Evolutionary conservation across 1,140 invertebrate species (phyloP), one percentile per base, ranked within the genome.

Genomic region (Drosophila seguyi): DNA sequence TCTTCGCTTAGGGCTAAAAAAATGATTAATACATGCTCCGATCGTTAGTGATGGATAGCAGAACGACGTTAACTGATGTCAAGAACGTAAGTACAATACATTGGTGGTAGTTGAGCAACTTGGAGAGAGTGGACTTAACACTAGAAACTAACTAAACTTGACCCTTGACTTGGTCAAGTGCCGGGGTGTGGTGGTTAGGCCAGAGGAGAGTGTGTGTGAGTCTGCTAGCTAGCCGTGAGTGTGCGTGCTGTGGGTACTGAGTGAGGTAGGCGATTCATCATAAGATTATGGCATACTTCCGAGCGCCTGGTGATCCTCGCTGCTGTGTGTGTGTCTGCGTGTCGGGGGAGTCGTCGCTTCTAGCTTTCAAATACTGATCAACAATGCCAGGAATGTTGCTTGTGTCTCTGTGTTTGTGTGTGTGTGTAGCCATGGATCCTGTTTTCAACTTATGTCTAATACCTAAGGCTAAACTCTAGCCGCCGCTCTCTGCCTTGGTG

Each of bases 291-390:
- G 84, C 84, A 88, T 87, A 88, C 80, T 80, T 87, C 75, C 86
- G 80, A 88, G 84, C 84, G 84, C 80, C 76, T 55, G 61, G 60
- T 80, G 76, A 47, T 77, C 38, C 44, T 63, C 39, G 63, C 38
- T 47, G 48, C 7, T 45, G 38, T 52, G 41, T 60, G 29, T 34
- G 3, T 34, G 0, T 31, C 10, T 31, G 36, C 39, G 44, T 72
- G 44, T 63, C 48, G 41, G 62, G 57, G 48, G 44, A 29, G 75
- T 50, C 82, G 75, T 50, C 82, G 84, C 84, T 88, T 88, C 80
- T 84, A 88, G 84, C 85, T 84, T 84, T 88, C 67, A 90, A 88
- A 88, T 88, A 88, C 84, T 88, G 84, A 63, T 88, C 84, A 87
- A 84, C 80, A 80, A 88, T 88, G 84, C 85, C 84, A 88, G 84